phyloP scores from a whole-genome alignment of 2,888 invertebrate genomes.

The Cheilosia soror region DNA sequence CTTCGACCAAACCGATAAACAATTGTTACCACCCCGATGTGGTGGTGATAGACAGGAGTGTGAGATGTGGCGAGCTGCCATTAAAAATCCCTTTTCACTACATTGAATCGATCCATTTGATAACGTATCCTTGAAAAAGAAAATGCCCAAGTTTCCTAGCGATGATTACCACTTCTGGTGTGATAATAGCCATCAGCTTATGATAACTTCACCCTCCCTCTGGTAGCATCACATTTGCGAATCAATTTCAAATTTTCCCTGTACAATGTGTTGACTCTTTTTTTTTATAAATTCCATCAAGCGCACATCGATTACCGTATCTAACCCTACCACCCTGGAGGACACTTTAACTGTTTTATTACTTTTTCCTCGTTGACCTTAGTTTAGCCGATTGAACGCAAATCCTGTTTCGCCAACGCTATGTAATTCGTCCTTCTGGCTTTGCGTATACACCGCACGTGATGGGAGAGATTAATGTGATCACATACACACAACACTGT shows the following conservation, averaged over 20 bases:
- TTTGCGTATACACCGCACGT: slow-evolving; percentile 35
- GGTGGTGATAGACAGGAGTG: background rate
- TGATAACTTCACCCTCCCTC: slow-evolving; percentile 47
- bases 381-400: slow-evolving; percentile 54
- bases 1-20: slow-evolving; percentile 39
- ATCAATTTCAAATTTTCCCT: slow-evolving; percentile 49
- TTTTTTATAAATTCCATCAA: slow-evolving; percentile 31
- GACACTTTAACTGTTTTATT: slow-evolving; percentile 56
- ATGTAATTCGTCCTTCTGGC: slow-evolving; percentile 35
- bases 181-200: slow-evolving; percentile 73
- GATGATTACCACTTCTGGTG: slow-evolving; percentile 65
- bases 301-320: slow-evolving; percentile 49
- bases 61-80: slow-evolving; percentile 48
- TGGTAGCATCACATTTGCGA: slow-evolving; percentile 40
- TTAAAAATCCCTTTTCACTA: slow-evolving; percentile 73
- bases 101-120: slow-evolving; percentile 71
- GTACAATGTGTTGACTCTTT: slow-evolving; percentile 18
- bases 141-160: slow-evolving; percentile 56
- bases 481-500: slow-evolving; percentile 58
- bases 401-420: slow-evolving; percentile 36
- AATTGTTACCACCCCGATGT: slow-evolving; percentile 38
- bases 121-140: slow-evolving; percentile 56
- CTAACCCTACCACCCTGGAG: slow-evolving; percentile 24
- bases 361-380: slow-evolving; percentile 49
- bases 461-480: slow-evolving; percentile 70